Evolutionary conservation across 2,888 invertebrate species (phyloP).

Genomic region (Chloroclystis v-ata): DNA sequence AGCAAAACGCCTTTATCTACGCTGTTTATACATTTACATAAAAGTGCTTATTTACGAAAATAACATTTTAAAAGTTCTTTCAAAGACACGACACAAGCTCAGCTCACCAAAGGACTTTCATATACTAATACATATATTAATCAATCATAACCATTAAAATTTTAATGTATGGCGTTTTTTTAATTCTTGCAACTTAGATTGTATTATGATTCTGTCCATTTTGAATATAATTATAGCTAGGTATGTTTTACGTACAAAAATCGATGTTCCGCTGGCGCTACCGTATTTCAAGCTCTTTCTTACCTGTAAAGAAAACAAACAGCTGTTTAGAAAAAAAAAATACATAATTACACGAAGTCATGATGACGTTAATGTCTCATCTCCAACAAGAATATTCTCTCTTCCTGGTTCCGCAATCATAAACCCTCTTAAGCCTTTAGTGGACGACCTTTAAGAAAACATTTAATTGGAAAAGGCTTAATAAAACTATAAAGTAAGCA

Average conservation of each 20-base stretch:
- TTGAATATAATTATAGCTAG: too few relatives aligned
- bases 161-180: too few relatives aligned
- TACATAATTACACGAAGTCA: slow-evolving; percentile 19
- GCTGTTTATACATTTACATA: too few relatives aligned
- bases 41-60: too few relatives aligned
- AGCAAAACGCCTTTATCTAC: slow-evolving; percentile 22
- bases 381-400: slow-evolving; percentile 15
- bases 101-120: too few relatives aligned
- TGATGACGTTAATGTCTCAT: slow-evolving; percentile 4
- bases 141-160: too few relatives aligned
- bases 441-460: slow-evolving; percentile 24
- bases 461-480: slow-evolving; percentile 22
- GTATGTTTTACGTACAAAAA: too few relatives aligned
- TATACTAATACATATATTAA: too few relatives aligned
- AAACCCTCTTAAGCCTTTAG: slow-evolving; percentile 22
- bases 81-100: too few relatives aligned
- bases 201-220: too few relatives aligned
- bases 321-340: slow-evolving; percentile 31
- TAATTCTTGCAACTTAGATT: too few relatives aligned
- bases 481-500: slow-evolving; percentile 33
- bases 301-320: slow-evolving; percentile 53
- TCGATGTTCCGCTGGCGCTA: neutral
- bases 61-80: too few relatives aligned
- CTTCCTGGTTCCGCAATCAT: slow-evolving; percentile 25
- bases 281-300: slow-evolving; percentile 22